Conservation (phyloP, 2,888 invertebrate species). For the Siphonodentalium dalli region DNA sequence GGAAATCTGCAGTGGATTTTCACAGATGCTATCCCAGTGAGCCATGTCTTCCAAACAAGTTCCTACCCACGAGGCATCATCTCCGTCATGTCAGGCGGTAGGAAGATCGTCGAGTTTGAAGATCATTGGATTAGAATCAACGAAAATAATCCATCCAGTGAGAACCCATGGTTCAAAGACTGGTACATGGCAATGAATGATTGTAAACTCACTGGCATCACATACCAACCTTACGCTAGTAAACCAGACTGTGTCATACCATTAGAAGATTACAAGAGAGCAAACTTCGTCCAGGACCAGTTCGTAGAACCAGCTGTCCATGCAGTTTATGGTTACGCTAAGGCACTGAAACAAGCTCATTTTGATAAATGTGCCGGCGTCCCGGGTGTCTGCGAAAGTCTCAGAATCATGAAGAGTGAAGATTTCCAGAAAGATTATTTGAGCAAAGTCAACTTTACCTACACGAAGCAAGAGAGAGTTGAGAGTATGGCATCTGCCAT, state of each 20-base stretch:
- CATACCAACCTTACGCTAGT: constrained; percentile 12
- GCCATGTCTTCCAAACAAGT: constrained; percentile 28
- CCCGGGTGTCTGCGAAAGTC: constrained; percentile 40
- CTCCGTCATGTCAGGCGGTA: constrained; percentile 42
- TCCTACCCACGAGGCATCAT: constrained; percentile 51
- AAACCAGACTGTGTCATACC: constrained; percentile 17
- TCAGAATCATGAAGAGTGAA: constrained; percentile 35
- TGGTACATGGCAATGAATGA: constrained; percentile 50
- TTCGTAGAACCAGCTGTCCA: constrained; percentile 58
- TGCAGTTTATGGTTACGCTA: constrained; percentile 54
- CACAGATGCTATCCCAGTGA: constrained; percentile 43
- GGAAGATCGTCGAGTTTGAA: constrained; percentile 58
- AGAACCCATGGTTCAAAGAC: constrained; percentile 54
- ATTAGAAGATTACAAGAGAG: constrained; percentile 31
- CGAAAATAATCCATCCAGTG: constrained; percentile 35
- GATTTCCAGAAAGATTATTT: constrained; percentile 50
- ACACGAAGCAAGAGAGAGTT: constrained; percentile 47
- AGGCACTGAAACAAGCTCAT: constrained; percentile 52
- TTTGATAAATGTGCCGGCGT: constrained; percentile 34
- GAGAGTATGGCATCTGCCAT: constrained; percentile 51
- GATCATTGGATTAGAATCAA: constrained; percentile 58
- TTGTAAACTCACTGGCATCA: constrained; percentile 39
- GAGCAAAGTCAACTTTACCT: constrained; percentile 49
- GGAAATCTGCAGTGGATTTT: constrained; percentile 58
- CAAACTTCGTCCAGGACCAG: constrained; percentile 47